Base-by-base conservation (phyloP, 2,113 vertebrate genomes). In the Mixornis gularis region DNA sequence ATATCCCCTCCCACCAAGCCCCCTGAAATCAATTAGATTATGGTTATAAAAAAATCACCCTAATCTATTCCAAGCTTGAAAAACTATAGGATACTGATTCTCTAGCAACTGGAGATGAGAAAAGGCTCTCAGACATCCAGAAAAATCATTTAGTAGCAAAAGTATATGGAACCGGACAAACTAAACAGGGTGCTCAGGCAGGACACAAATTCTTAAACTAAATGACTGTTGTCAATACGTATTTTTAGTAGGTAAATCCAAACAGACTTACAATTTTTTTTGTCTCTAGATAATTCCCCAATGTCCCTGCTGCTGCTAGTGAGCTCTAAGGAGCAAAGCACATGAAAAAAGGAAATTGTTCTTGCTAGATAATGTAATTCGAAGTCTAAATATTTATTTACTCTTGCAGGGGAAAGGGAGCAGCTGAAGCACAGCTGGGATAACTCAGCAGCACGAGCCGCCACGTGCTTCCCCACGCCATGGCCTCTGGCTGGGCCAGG, bases 381-480 rank as follows among this genome's bases (percentile, higher is more conserved):
- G 66, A 70, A 48, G 60, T 60, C 44, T 53, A 83, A 87, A 69
- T 73, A 80, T 58, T 79, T 59, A 79, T 79, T 89, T 85, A 48
- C 36, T 85, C 64, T 56, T 30, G 38, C 27, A 36, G 59, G 15
- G 12, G 19, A 68, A 62, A 78, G 55, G 56, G 36, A 91, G 81
- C 24, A 59, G 72, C 76, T 88, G 83, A 68, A 83, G n/a, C 53
- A 62, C 70, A 90, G 79, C 53, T 88, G 79, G 85, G 32, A 53
- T 29, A 62, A 58, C 62, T 81, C 81, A 46, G 70, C 26, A 74
- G 52, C 44, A 38, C 1, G 1, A 46, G 81, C 32, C 0, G 1
- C 59, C 48, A 32, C 0, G 4, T 0, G 2, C 43, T 92, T 38
- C 48, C 30, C 76, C 6, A 3, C 0, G 0, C 48, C 14, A 2